These are phyloP conservation scores for Ceuthmochares aereus DNA, from an alignment of 2,113 vertebrate species.

Conservation along the genomic window DNA sequence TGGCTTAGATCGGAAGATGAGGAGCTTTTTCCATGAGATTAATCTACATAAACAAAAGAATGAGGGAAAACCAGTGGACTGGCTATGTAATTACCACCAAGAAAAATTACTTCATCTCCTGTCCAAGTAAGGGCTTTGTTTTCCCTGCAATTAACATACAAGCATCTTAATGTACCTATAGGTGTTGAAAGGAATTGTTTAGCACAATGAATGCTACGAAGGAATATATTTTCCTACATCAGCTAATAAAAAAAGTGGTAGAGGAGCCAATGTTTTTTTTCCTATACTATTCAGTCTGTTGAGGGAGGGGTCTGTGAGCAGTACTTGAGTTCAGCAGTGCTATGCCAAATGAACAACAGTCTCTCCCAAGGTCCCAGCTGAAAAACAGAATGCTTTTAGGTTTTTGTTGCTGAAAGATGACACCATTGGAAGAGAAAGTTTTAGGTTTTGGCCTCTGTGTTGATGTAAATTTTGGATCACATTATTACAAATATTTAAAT, in stretches of 20 bases:
- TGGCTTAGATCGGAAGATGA: neutral
- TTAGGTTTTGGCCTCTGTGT: neutral
- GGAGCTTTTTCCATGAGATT: neutral
- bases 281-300: neutral
- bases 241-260: neutral
- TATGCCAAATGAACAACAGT: rapidly evolving
- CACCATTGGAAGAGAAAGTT: neutral
- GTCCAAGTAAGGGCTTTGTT: neutral
- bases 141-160: neutral
- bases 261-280: neutral
- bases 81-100: neutral
- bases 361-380: neutral
- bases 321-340: rapidly evolving
- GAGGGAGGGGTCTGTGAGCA: neutral
- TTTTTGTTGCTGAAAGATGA: neutral
- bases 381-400: neutral
- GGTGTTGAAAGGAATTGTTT: neutral
- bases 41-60: neutral
- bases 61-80: neutral
- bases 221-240: neutral
- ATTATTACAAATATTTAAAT: neutral
- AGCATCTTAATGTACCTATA: neutral
- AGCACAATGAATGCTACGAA: neutral
- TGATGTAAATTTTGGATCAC: neutral
- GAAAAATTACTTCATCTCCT: neutral